A percentile compares a stretch with the other conserved stretches of the same genome.
These are phyloP conservation scores for Coenobita brevimanus DNA, from an alignment of 1,140 invertebrate species.

Conservation along the genomic window DNA sequence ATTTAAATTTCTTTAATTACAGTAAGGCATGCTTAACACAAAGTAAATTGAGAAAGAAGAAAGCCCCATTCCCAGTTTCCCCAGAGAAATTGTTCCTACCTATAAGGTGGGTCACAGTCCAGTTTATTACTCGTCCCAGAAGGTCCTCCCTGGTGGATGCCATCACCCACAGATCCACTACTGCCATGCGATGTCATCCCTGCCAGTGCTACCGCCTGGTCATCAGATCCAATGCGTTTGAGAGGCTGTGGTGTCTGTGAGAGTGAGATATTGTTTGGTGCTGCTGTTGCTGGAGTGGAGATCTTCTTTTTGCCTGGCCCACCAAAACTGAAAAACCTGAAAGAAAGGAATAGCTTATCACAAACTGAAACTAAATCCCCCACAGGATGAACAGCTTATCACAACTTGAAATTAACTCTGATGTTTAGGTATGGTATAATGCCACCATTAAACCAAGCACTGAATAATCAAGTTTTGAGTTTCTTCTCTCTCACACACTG, in stretches of 20 bases:
- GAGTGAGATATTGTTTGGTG: slow-evolving; percentile 57
- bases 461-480: no score
- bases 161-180: slow-evolving; percentile 46
- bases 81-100: slow-evolving; percentile 67
- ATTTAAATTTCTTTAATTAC: no score
- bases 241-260: slow-evolving; percentile 60
- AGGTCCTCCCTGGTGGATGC: slow-evolving; percentile 70
- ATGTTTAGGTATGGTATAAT: no score
- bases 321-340: slow-evolving; percentile 91
- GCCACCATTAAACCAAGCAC: no score
- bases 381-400: no score
- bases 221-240: slow-evolving; percentile 69
- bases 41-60: no score
- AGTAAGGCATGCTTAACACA: no score
- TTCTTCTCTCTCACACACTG: no score
- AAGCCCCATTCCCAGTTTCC: no score
- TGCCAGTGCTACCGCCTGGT: slow-evolving; percentile 72
- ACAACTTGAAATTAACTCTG: no score
- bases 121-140: slow-evolving; percentile 68
- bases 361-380: no score
- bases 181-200: slow-evolving; percentile 48
- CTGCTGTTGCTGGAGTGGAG: slow-evolving; percentile 77
- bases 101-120: slow-evolving; percentile 69
- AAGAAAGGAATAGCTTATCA: slow-evolving; percentile 47
- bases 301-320: slow-evolving; percentile 88